These are phyloP conservation scores for Ivindomyrus marchei DNA, from an alignment of 2,113 vertebrate species.

Conservation along the genomic window DNA sequence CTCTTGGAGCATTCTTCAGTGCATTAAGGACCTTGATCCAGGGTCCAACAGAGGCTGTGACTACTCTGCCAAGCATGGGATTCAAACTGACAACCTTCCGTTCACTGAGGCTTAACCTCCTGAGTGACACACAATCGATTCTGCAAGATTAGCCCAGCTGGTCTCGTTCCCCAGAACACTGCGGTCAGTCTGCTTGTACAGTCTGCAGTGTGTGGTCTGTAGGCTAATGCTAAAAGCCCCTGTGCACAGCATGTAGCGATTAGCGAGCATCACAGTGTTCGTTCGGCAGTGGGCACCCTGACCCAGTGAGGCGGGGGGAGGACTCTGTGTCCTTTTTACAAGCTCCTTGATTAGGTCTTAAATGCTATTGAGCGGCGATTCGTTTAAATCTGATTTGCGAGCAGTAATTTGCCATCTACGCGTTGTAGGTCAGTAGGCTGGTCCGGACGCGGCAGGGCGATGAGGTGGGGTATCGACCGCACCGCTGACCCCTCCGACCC, in stretches of 20 bases:
- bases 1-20: not conserved
- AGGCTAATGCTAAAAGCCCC: not conserved
- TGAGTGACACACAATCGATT: not conserved
- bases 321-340: not conserved
- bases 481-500: not conserved
- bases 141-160: not conserved
- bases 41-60: not conserved
- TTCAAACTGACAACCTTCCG: not conserved
- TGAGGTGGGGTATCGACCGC: slow-evolving; percentile 30
- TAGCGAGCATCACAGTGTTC: not conserved
- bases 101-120: not conserved
- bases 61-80: not conserved
- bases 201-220: not conserved
- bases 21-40: not conserved
- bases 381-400: slow-evolving; percentile 41
- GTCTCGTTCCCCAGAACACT: not conserved
- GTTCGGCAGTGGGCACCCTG: not conserved
- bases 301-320: not conserved
- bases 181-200: not conserved
- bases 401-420: slow-evolving; percentile 31
- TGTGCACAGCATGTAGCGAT: not conserved
- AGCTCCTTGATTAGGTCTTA: slow-evolving; percentile 24
- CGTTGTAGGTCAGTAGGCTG: slow-evolving; percentile 41
- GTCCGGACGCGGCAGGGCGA: slow-evolving; percentile 24
- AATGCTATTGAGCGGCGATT: slow-evolving; percentile 49